Evolutionary conservation across 2,113 vertebrate species (phyloP), one percentile per base, ranked within the genome.

Genomic region (Nicator chloris): DNA sequence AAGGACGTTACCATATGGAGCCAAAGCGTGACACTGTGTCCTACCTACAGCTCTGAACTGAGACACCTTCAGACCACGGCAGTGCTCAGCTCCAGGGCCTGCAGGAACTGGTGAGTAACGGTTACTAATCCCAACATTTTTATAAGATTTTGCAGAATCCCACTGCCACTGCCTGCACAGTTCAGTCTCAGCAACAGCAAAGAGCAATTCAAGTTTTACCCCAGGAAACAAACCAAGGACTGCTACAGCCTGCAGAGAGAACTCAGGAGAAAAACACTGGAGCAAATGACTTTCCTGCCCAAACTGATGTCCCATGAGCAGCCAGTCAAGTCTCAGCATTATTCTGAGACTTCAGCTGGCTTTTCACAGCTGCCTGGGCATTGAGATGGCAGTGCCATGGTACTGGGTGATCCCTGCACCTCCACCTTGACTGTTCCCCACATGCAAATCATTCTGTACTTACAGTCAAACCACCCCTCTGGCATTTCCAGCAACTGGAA

Each of bases 1-100:
- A 22, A 82, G 33, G 39, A 20, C 0, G 1, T 17, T 21, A 24
- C 5, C 6, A 0, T 0, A 11, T 1, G 9, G 51, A 70, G 70
- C 53, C 57, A 44, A 49, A 4, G 4, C 4, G 0, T 0, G 6
- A 5, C 4, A 5, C 42, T 1, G 30, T 2, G 5, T 19, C 30
- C 50, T 8, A 1, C 21, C 1, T 24, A 33, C 18, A 54, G 40
- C 70, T 26, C 61, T 45, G 18, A 22, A 17, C 70, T 40, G 28
- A 53, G 40, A 42, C 65, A 23, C 16, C 71, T 16, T 17, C 70
- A 82, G 42, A 18, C 13, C 28, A 15, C 0, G 2, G 3, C 20
- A 47, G 37, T 51, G 7, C 71, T 16, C 83, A 28, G 6, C 54
- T 10, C 21, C 63, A 80, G 45, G 4, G 2, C 7, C 66, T n/a